These are phyloP conservation scores for Cyanoderma ruficeps DNA, from an alignment of 2,113 vertebrate species.

Conservation along the genomic window DNA sequence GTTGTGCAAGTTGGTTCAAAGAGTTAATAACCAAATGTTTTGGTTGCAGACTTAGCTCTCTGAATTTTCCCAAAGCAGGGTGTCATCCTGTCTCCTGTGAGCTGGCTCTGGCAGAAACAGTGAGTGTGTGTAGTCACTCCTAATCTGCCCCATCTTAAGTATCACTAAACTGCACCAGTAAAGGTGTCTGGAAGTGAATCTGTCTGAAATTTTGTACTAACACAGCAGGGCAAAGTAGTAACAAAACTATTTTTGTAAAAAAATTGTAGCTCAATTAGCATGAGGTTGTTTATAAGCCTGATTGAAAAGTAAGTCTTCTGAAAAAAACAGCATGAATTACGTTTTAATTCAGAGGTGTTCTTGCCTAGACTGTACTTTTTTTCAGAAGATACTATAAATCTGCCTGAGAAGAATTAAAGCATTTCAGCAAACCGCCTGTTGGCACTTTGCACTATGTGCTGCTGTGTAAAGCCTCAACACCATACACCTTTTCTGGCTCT, in stretches of 20 bases:
- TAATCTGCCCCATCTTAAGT: not conserved
- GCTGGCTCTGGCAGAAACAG: not conserved
- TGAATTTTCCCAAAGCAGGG: rapidly evolving
- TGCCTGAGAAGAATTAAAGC: not conserved
- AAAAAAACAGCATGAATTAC: not conserved
- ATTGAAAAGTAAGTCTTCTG: not conserved
- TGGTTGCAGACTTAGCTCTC: not conserved
- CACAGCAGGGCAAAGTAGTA: not conserved
- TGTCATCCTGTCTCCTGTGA: rapidly evolving
- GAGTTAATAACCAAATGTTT: not conserved
- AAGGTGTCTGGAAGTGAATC: not conserved
- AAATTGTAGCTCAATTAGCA: not conserved
- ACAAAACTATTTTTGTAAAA: not conserved
- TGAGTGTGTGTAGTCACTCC: not conserved
- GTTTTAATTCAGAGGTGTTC: not conserved
- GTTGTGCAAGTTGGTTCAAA: not conserved
- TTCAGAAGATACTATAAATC: not conserved
- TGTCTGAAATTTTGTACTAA: not conserved
- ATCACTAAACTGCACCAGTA: not conserved
- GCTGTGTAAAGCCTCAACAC: not conserved
- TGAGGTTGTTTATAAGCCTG: not conserved
- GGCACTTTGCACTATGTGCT: rapidly evolving
- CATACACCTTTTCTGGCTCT: rapidly evolving
- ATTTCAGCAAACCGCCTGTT: rapidly evolving
- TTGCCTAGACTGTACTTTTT: not conserved